Evolutionary conservation across 2,113 vertebrate genomes (phyloP).

Genomic region (Hippocampus comes): DNA sequence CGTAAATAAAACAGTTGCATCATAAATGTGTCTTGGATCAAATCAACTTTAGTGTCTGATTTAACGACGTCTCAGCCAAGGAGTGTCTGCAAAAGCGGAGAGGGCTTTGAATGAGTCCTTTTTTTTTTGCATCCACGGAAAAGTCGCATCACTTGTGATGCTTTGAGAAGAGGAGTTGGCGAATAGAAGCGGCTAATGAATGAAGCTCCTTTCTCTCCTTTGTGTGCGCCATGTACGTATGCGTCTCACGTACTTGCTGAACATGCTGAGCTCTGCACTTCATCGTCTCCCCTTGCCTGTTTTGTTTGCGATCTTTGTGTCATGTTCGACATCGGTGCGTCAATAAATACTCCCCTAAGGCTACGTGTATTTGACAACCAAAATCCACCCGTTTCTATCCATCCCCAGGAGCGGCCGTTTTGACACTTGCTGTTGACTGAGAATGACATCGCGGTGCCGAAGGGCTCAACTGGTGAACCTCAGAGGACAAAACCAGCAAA

Average conservation of each 20-base stretch:
- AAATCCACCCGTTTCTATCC: no score
- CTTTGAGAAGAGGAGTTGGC: conserved; percentile 25
- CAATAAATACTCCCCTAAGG: neutral
- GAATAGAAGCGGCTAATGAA: conserved; percentile 36
- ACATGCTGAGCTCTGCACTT: conserved; percentile 53
- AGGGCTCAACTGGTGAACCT: no score
- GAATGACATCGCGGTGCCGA: no score
- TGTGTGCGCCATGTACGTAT: conserved; percentile 39
- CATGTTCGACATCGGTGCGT: neutral
- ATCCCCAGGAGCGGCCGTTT: no score
- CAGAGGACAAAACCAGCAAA: no score
- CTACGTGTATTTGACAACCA: neutral
- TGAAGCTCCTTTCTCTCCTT: conserved; percentile 40
- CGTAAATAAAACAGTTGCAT: neutral
- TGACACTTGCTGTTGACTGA: no score
- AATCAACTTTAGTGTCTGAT: neutral
- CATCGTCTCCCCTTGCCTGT: conserved; percentile 2
- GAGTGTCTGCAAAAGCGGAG: conserved; percentile 5
- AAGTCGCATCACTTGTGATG: conserved; percentile 18
- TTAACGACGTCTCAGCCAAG: neutral
- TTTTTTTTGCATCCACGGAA: conserved; percentile 24
- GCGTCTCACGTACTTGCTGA: conserved; percentile 38
- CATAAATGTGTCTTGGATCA: neutral
- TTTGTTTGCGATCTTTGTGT: neutral
- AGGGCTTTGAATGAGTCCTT: conserved; percentile 27